Conservation (phyloP, 2,797 vertebrate species). For the Parauchenoglanis ngamensis region DNA sequence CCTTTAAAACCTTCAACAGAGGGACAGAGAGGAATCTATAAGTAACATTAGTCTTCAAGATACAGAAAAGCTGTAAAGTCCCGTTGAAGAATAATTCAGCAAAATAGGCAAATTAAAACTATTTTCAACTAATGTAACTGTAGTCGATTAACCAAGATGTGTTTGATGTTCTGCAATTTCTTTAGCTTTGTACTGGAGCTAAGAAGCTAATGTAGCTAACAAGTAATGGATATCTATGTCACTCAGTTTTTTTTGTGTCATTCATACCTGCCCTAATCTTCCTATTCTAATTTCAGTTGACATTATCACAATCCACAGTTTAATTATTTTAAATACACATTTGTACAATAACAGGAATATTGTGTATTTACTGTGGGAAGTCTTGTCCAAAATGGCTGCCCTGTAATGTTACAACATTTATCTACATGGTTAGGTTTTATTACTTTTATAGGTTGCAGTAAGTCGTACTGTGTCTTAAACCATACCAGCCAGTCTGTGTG, state of each 20-base stretch:
- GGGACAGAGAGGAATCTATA: slow-evolving; percentile 6
- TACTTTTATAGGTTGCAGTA: not conserved
- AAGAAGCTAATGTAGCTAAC: not conserved
- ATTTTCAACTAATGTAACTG: not conserved
- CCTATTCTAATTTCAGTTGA: not conserved
- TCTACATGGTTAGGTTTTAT: not conserved
- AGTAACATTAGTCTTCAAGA: not conserved
- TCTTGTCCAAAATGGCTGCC: not conserved
- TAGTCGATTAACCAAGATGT: not conserved
- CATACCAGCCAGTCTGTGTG: not conserved
- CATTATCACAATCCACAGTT: not conserved
- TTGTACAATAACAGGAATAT: not conserved
- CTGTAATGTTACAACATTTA: not conserved
- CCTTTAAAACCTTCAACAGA: not conserved
- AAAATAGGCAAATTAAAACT: not conserved
- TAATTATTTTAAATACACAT: not conserved
- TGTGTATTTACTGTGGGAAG: not conserved
- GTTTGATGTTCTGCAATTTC: not conserved
- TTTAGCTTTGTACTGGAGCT: not conserved
- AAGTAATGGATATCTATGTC: not conserved
- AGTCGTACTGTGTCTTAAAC: not conserved
- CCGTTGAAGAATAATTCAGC: not conserved
- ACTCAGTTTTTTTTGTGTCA: not conserved
- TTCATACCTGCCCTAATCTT: not conserved
- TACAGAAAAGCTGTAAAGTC: not conserved